These are phyloP conservation scores for Heliconius hewitsoni DNA, from an alignment of 1,140 invertebrate genomes.

Conservation along the genomic window DNA sequence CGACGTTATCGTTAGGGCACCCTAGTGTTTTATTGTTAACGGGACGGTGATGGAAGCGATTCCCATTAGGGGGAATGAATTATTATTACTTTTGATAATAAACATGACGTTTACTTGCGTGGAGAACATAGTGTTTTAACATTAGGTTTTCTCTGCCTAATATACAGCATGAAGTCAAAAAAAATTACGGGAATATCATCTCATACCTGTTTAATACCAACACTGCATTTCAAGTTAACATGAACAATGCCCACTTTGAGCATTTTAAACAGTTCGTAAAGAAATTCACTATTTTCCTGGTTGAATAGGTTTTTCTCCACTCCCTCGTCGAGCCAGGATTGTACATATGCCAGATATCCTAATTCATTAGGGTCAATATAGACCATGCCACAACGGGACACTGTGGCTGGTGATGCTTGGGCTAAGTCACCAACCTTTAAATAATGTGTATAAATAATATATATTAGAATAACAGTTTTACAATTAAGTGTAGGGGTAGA, in stretches of 20 bases:
- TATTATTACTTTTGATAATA: no score
- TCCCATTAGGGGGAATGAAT: no score
- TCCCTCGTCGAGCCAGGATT: constrained; percentile 63
- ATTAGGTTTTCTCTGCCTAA: no score
- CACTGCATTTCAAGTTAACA: constrained; percentile 65
- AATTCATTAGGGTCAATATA: constrained; percentile 92
- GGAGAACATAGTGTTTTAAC: no score
- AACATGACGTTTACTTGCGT: no score
- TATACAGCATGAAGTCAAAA: neutral
- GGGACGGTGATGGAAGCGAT: no score
- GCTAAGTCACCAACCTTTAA: constrained; percentile 89
- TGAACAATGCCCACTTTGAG: constrained; percentile 81
- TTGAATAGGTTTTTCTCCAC: constrained; percentile 63
- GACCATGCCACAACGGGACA: constrained; percentile 93
- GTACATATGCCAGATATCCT: constrained; percentile 78
- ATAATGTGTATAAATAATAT: neutral
- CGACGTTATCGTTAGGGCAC: no score
- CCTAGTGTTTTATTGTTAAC: no score
- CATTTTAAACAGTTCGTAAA: constrained; percentile 83
- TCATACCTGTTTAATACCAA: constrained; percentile 70
- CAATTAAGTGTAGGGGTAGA: no score
- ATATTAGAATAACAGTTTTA: no score
- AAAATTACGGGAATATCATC: neutral
- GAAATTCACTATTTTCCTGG: constrained; percentile 81
- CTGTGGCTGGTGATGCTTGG: constrained; percentile 94